Base-by-base conservation (phyloP, 1,140 invertebrate genomes). In the Odontomachus brunneus region DNA sequence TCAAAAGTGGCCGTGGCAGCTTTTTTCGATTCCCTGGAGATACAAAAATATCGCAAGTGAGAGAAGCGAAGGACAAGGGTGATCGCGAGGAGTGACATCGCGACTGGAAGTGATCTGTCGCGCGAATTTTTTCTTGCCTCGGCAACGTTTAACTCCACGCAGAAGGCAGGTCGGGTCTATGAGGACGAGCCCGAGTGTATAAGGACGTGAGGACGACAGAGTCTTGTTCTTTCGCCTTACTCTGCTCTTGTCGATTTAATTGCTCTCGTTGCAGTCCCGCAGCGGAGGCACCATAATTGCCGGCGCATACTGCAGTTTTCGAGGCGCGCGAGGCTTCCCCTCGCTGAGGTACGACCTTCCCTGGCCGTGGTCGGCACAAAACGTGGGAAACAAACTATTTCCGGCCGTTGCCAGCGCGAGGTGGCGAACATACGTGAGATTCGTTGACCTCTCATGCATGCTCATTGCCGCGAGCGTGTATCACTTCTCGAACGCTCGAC, bases 341-440 rank as follows among this genome's bases (percentile, higher is more conserved):
- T 66, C 51, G 71, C 22, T 24, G 71, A 69, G 59, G 29, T 29
- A 24, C 57, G 62, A 65, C 65, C 69, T 75, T 73, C 67, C 82
- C n/a, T 66, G 19, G 24, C 24, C 55, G 3, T 55, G 7, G 29
- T 22, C 12, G 38, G 14, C 19, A 15, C 57, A 29, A 24, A 53
- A 48, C 66, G 65, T 63, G 60, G 75, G 15, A 63, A 78, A 26
- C 48, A 7, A 33, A 51, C 19, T 22, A 66, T 65, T 78, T 81
- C 55, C 22, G 63, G 38, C 4, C 17, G 29, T 65, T n/a, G 24
- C 12, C 1, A 19, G 22, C 11, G 14, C 5, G 51, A 19, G 22
- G 19, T 49, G 26, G 22, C 14, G 17, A 65, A 81, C 49, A 49
- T 57, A 29, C 17, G 22, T 17, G 33, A 44, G 38, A 83, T 83